phyloP scores from a whole-genome alignment of 2,888 invertebrate genomes.

The Thymelicus lineola region DNA sequence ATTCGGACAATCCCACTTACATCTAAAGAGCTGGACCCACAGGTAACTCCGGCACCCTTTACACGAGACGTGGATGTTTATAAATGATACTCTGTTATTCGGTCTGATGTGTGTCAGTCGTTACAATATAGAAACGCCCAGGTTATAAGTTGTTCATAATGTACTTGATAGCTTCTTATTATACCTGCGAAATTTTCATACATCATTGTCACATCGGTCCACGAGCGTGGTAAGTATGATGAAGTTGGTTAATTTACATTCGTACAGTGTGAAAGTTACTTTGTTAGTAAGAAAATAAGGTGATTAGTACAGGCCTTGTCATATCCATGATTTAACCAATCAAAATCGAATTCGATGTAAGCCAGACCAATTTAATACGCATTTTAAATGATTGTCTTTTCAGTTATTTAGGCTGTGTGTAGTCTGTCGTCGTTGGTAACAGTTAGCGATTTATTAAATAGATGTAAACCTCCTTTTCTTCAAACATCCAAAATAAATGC shows the following conservation, averaged over 20 bases:
- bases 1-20: neutral
- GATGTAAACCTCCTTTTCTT: too few relatives aligned
- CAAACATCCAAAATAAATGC: too few relatives aligned
- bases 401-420: too few relatives aligned
- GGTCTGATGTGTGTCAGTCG: conserved; percentile 50
- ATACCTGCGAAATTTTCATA: conserved; percentile 50
- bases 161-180: conserved; percentile 19
- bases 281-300: conserved; percentile 30
- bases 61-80: conserved; percentile 7
- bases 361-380: too few relatives aligned
- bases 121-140: conserved; percentile 57
- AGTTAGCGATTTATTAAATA: too few relatives aligned
- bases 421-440: too few relatives aligned
- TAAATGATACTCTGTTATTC: conserved; percentile 29
- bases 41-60: neutral
- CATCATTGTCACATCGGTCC: conserved; percentile 65
- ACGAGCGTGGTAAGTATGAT: conserved; percentile 50
- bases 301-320: conserved; percentile 11
- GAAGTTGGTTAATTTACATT: conserved; percentile 52
- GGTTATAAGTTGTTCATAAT: conserved; percentile 40
- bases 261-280: conserved; percentile 27
- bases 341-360: too few relatives aligned
- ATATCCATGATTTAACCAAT: too few relatives aligned
- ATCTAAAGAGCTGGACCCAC: neutral
- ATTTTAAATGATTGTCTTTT: too few relatives aligned